A percentile compares a stretch with the other conserved stretches of the same genome.
Conservation (phyloP, 2,888 invertebrate genomes). For the Antheraea assamensis region DNA sequence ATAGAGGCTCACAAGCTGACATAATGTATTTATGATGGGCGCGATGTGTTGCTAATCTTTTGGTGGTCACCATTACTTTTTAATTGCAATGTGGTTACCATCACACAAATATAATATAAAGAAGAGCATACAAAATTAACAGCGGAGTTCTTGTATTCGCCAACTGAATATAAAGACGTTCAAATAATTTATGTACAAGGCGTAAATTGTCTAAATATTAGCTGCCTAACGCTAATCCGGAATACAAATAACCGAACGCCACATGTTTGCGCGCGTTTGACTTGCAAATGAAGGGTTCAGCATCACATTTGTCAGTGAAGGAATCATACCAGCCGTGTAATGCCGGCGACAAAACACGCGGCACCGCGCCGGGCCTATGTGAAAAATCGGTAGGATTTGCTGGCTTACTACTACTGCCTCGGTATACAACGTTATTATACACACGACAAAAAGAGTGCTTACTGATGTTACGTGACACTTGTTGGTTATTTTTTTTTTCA, state of each 20-base stretch:
- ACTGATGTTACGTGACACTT: slow-evolving; percentile 1
- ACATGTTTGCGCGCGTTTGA: slow-evolving; percentile 22
- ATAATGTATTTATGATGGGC: too few species aligned
- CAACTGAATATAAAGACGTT: slow-evolving; percentile 14
- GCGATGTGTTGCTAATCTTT: too few species aligned
- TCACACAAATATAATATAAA: too few species aligned
- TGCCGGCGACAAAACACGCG: slow-evolving; percentile 26
- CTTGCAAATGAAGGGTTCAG: slow-evolving; percentile 31
- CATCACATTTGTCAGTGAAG: slow-evolving; percentile 24
- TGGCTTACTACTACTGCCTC: slow-evolving; percentile 23
- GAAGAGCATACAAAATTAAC: background rate
- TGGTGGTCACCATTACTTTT: too few species aligned
- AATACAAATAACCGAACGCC: slow-evolving; percentile 16
- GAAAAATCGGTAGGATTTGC: slow-evolving; percentile 33
- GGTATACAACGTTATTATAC: slow-evolving; percentile 17
- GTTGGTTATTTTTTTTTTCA: background rate
- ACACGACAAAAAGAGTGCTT: slow-evolving; percentile 16
- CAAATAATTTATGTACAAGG: slow-evolving; percentile 7
- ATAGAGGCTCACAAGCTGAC: too few species aligned
- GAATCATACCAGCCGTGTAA: slow-evolving; percentile 26
- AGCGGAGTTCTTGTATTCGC: background rate
- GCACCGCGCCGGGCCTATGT: slow-evolving; percentile 18
- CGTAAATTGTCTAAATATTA: slow-evolving; percentile 13
- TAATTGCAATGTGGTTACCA: too few species aligned
- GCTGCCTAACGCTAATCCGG: slow-evolving; percentile 12